Evolutionary conservation across 2,888 invertebrate species (phyloP).

Genomic region (Lypha dubia): DNA sequence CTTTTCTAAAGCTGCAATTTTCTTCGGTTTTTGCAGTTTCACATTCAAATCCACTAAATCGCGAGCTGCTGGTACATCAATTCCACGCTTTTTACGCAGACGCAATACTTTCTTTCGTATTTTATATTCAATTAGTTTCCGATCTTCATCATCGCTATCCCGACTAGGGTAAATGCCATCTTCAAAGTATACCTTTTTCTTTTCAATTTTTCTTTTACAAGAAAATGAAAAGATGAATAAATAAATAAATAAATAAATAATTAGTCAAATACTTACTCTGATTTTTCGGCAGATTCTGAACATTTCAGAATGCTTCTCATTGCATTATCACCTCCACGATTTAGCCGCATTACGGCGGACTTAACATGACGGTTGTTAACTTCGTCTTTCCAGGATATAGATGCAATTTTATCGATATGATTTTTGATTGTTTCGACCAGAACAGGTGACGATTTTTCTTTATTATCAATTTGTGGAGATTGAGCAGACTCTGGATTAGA

Average conservation of each 20-base stretch:
- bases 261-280: slow-evolving; percentile 74
- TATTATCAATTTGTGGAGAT: slow-evolving; percentile 30
- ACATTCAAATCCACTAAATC: slow-evolving; percentile 67
- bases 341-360: slow-evolving; percentile 75
- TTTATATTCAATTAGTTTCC: slow-evolving; percentile 75
- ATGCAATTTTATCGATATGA: slow-evolving; percentile 54
- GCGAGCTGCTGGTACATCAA: slow-evolving; percentile 61
- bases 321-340: slow-evolving; percentile 74
- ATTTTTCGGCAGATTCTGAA: slow-evolving; percentile 57
- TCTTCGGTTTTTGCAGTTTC: slow-evolving; percentile 73
- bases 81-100: slow-evolving; percentile 75
- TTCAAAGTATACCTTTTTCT: slow-evolving; percentile 81
- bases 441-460: slow-evolving; percentile 58
- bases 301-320: slow-evolving; percentile 75
- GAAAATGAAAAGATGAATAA: neutral
- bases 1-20: slow-evolving; percentile 75
- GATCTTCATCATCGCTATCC: slow-evolving; percentile 81
- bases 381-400: slow-evolving; percentile 77
- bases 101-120: slow-evolving; percentile 76
- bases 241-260: neutral
- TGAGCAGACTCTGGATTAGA: slow-evolving; percentile 69
- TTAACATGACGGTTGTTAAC: slow-evolving; percentile 76
- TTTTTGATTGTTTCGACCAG: slow-evolving; percentile 43
- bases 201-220: slow-evolving; percentile 75
- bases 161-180: slow-evolving; percentile 80